Base-by-base conservation (phyloP, 1,140 invertebrate species). In the Leptinotarsa undecemlineata region DNA sequence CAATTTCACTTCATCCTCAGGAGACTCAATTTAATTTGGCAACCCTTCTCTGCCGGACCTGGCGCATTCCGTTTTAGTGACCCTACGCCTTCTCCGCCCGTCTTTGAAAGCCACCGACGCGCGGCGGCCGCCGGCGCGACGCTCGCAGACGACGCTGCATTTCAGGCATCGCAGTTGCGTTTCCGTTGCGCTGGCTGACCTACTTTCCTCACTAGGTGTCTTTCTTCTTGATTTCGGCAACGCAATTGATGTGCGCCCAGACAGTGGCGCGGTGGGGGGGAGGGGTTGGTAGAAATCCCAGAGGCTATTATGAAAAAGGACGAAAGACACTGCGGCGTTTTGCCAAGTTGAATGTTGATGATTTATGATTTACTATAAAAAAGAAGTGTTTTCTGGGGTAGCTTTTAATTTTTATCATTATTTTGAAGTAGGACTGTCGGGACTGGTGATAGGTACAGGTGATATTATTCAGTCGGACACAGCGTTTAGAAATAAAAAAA, bases 111-210 rank as follows among this genome's bases (percentile, higher is more conserved):
- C 23, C 20, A 66, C 26, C 20, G 63, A 66, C 63, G 26, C 20
- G 26, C 63, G 1, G 51, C 15, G 15, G 17, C 51, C 13, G 51
- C 51, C 51, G 51, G 6, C 26, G 26, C 26, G 26, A 17, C 51
- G 51, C 51, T 57, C 51, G 51, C 51, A 57, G 51, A 17, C 51
- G 51, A 13, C 66, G 66, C 66, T 19, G 17, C 66, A 47, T 57
- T 57, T 68, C 66, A 68, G 42, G 42, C 66, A 19, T 68, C 42
- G 51, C 51, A n/a, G 42, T 68, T 68, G 66, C 66, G 66, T 68
- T 68, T 68, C 66, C 66, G 66, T 47, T 68, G 66, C 66, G 33
- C 66, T 42, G n/a, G 42, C 66, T 68, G 66, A 68, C 66, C 66
- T 47, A 68, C 66, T 68, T 68, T 68, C 33, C 66, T 68, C 15